phyloP scores from a whole-genome alignment of 2,113 vertebrate species.

The Sylvietta virens region DNA sequence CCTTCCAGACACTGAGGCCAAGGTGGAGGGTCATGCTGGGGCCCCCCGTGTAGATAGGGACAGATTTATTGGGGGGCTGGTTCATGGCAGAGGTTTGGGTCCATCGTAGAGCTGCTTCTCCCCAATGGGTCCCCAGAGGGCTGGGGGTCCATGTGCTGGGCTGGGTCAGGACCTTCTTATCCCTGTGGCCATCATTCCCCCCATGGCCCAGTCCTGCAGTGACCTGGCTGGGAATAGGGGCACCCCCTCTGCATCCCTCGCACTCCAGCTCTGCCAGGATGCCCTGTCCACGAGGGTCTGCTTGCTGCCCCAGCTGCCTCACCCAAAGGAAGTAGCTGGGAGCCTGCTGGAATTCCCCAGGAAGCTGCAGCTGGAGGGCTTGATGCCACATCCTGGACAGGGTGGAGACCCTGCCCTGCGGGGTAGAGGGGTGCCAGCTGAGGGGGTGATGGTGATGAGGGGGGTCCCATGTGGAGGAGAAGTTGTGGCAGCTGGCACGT shows the following conservation, averaged over 20 bases:
- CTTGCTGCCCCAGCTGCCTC: not conserved
- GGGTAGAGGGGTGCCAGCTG: no score
- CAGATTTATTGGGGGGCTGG: not conserved
- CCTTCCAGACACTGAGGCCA: not conserved
- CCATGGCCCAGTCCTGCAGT: not conserved
- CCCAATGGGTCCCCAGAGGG: accelerated
- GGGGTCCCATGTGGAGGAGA: not conserved
- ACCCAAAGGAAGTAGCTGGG: not conserved
- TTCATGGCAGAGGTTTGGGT: not conserved
- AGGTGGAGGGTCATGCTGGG: not conserved
- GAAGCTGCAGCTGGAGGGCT: not conserved
- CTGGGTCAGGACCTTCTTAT: not conserved
- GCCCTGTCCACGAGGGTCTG: accelerated
- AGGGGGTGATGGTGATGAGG: no score
- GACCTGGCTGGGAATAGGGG: not conserved
- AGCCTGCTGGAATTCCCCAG: not conserved
- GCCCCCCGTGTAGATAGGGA: no score
- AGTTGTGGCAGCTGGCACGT: not conserved
- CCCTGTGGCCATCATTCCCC: no score
- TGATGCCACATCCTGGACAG: not conserved
- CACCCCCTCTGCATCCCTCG: not conserved
- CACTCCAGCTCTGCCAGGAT: not conserved
- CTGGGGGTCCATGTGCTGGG: not conserved
- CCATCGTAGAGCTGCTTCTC: not conserved
- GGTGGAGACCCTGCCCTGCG: not conserved